Evolutionary conservation across 2,113 vertebrate genomes (phyloP).

Genomic region (Rhea pennata): DNA sequence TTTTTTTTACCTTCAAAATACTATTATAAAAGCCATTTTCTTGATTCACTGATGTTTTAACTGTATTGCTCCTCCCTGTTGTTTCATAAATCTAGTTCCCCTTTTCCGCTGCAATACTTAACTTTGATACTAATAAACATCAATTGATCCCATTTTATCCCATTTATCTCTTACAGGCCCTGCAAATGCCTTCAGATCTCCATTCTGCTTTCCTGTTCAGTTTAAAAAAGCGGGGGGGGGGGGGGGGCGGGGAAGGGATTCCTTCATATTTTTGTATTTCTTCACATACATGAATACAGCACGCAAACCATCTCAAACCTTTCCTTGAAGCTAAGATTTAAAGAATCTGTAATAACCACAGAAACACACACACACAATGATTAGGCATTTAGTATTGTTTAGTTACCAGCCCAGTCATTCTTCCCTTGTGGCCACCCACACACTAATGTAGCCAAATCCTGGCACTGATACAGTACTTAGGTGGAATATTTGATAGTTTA

Average conservation of each 20-base stretch:
- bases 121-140: background rate
- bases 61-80: background rate
- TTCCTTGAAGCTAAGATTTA: background rate
- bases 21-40: background rate
- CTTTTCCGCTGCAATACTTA: background rate
- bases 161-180: background rate
- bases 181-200: background rate
- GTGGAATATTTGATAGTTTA: background rate
- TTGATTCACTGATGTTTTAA: background rate
- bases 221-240: background rate
- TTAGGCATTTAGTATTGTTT: rapidly evolving
- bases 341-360: background rate
- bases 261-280: background rate
- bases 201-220: background rate
- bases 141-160: background rate
- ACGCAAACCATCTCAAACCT: background rate
- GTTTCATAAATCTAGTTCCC: background rate
- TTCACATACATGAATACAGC: background rate
- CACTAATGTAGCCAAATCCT: background rate
- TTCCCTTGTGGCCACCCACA: background rate
- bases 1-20: background rate
- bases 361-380: background rate
- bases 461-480: background rate
- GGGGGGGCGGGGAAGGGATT: background rate
- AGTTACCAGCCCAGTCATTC: background rate